Base-by-base conservation (phyloP, 1,140 invertebrate genomes). In the Hylaeus anthracinus region DNA sequence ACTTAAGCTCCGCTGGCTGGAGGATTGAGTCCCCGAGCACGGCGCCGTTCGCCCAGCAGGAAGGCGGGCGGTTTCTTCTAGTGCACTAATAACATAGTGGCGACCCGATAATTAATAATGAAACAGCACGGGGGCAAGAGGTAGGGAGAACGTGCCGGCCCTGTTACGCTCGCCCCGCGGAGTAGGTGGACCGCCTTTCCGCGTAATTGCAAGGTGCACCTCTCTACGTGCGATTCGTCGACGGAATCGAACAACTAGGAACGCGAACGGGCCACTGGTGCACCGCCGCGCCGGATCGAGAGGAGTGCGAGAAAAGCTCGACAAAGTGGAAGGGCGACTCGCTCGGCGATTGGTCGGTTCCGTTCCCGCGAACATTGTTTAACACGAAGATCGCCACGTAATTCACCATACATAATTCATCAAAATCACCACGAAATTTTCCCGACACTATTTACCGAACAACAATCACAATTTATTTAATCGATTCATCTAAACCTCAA, bases 71-170 rank as follows among this genome's bases (percentile, higher is more conserved):
- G 89, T 91, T 92, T 92, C 91, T 87, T 72, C 85, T 87, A 87
- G 86, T 86, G 82, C 85, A 79, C 91, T 93, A 93, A 93, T 92
- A 92, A 93, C 89, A 93, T 89, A 89, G 88, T 92, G 84, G 90
- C 88, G 58, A 89, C 64, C 86, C 82, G 88, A 91, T 92, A 92
- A 93, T 93, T 92, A 93, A 93, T 93, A 92, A 92, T 83, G 87
- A 88, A 88, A 86, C 77, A 55, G 61, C 61, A 66, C 43, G 53
- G 80, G 65, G 63, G 51, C 60, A 15, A 6, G 26, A 2, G 48
- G 15, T n/a, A 37, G 9, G 37, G 14, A 43, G 76, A 74, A 61
- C 72, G 80, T 45, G 74, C 71, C 74, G 26, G 60, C 65, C 65
- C 79, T 61, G 83, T 82, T 82, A 83, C 74, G 67, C 78, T 72